phyloP scores from a whole-genome alignment of 2,113 vertebrate species.

The Anarhynchus alexandrinus region DNA sequence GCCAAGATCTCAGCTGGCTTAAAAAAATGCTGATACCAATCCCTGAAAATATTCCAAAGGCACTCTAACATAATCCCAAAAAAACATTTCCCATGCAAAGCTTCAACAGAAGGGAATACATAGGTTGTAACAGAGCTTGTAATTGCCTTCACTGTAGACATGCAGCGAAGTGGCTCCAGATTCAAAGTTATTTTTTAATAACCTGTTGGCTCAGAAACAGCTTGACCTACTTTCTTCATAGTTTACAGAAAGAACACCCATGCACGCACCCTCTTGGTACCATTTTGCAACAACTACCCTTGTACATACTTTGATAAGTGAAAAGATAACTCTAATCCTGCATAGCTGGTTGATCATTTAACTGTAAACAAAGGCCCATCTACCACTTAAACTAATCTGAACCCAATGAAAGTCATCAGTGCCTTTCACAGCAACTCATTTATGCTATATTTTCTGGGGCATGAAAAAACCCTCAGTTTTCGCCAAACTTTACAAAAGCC shows the following conservation, averaged over 20 bases:
- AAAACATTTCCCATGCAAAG: not conserved
- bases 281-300: conserved; percentile 28
- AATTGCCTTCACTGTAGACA: not conserved
- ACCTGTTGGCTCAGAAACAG: conserved; percentile 4
- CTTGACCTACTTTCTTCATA: conserved; percentile 1
- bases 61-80: not conserved
- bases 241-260: not conserved
- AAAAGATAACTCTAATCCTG: conserved; percentile 14
- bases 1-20: not conserved
- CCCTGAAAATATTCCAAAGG: not conserved
- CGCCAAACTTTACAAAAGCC: not conserved
- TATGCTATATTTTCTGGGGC: not conserved
- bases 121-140: not conserved
- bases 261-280: not conserved
- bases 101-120: not conserved
- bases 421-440: not conserved
- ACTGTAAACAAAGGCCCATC: not conserved
- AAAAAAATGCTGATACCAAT: not conserved
- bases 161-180: not conserved
- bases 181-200: conserved; percentile 11
- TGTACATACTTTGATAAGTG: conserved; percentile 37
- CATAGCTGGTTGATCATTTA: conserved; percentile 41
- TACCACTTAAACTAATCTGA: not conserved
- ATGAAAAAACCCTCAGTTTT: not conserved
- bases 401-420: not conserved